Conservation (phyloP, 2,113 vertebrate species). For the Cariama cristata region DNA sequence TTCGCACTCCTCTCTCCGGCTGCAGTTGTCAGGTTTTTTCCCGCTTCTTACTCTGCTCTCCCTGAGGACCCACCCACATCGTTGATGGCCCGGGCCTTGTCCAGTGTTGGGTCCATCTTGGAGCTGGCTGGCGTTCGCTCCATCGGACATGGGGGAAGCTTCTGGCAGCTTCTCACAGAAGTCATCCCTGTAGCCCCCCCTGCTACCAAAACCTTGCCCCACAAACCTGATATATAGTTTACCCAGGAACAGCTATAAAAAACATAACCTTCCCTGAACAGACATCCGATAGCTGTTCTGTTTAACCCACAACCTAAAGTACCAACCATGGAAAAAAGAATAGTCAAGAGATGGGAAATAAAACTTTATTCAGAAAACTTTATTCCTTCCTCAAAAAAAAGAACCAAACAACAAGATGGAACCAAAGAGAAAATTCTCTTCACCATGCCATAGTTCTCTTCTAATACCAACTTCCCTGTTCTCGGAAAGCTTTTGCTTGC, state of each 20-base stretch:
- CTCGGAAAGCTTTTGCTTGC: neutral
- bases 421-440: neutral
- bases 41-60: neutral
- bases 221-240: neutral
- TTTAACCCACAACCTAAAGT: neutral
- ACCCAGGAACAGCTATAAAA: neutral
- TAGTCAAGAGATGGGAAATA: neutral
- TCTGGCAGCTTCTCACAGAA: neutral
- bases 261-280: neutral
- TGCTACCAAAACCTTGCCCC: neutral
- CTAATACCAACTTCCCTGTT: neutral
- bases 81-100: neutral
- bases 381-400: neutral
- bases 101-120: neutral
- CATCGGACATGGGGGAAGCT: accelerated
- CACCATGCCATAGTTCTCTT: neutral
- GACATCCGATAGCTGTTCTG: neutral
- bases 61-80: neutral
- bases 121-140: neutral
- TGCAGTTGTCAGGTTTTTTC: neutral
- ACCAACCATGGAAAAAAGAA: neutral
- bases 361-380: neutral
- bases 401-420: neutral
- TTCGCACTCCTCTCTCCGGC: neutral
- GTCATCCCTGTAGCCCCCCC: too few relatives aligned